phyloP scores from a whole-genome alignment of 2,797 vertebrate species.

The Onychomys arenicola region DNA sequence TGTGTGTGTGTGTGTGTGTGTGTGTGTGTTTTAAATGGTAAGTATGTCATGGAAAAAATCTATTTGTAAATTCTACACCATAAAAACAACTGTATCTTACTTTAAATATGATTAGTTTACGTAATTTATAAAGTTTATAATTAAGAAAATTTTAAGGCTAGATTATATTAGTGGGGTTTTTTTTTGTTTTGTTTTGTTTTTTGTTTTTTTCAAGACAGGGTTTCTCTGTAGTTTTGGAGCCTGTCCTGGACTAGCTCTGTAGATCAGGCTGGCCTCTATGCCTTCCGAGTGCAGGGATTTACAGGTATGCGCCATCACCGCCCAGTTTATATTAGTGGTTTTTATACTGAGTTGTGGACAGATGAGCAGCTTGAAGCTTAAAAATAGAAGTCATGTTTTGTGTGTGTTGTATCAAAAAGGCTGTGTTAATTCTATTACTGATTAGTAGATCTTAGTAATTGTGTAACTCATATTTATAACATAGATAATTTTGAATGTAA shows the following conservation, averaged over 20 bases:
- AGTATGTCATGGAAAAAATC: background rate
- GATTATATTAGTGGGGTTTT: background rate
- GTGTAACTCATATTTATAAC: background rate
- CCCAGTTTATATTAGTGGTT: background rate
- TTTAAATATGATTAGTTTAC: background rate
- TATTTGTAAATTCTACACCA: background rate
- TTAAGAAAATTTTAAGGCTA: background rate
- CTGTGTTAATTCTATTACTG: background rate
- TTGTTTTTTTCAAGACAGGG: no score
- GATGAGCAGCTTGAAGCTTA: background rate
- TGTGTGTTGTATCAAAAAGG: background rate
- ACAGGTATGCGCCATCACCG: no score
- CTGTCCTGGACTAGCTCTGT: no score
- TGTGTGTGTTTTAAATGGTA: background rate
- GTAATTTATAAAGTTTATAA: background rate
- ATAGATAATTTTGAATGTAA: background rate
- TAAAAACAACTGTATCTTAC: background rate
- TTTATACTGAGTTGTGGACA: background rate
- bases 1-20: background rate
- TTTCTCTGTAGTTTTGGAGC: no score
- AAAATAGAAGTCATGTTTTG: background rate
- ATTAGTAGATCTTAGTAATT: constrained; percentile 1
- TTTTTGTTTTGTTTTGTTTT: no score
- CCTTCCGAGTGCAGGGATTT: no score
- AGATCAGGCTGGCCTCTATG: no score